phyloP scores from a whole-genome alignment of 92 coral and sea anemone species.

The Zoanthus sociatus region DNA sequence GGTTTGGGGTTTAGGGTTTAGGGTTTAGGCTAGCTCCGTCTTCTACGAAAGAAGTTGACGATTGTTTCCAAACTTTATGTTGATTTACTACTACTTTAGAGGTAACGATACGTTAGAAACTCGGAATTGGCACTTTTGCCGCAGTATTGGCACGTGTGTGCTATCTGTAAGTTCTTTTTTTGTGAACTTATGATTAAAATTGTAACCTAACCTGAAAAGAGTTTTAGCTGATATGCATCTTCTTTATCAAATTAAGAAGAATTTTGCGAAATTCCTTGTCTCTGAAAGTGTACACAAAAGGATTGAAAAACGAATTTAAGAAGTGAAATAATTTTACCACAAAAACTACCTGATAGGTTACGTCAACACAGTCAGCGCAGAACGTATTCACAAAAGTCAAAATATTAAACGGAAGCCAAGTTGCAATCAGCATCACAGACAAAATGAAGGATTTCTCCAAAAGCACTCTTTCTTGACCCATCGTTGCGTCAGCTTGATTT shows the following conservation, averaged over 20 bases:
- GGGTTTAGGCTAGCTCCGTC: no score
- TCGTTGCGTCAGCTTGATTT: neutral
- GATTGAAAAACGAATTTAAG: slow-evolving; percentile 27
- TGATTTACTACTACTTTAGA: no score
- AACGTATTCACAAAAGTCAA: slow-evolving; percentile 27
- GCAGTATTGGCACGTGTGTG: no score
- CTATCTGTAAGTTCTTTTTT: neutral
- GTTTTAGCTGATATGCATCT: neutral
- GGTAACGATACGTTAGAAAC: no score
- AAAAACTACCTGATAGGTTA: slow-evolving; percentile 33
- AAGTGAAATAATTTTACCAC: slow-evolving; percentile 37
- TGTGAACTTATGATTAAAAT: neutral
- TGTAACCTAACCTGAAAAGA: neutral
- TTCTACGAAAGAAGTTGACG: no score
- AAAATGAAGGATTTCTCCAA: slow-evolving; percentile 40
- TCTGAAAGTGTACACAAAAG: slow-evolving; percentile 31
- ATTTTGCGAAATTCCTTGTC: slow-evolving; percentile 28
- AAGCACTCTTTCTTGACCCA: slow-evolving; percentile 6
- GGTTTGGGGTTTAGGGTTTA: no score
- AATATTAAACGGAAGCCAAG: slow-evolving; percentile 39
- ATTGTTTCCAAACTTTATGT: no score
- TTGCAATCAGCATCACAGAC: slow-evolving; percentile 23
- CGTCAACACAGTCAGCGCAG: slow-evolving; percentile 7
- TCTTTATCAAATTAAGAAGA: slow-evolving; percentile 16
- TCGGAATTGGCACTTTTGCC: no score